A percentile compares a stretch with the other conserved stretches of the same genome.
phyloP scores from a whole-genome alignment of 2,797 vertebrate genomes.

The Scyliorhinus canicula region DNA sequence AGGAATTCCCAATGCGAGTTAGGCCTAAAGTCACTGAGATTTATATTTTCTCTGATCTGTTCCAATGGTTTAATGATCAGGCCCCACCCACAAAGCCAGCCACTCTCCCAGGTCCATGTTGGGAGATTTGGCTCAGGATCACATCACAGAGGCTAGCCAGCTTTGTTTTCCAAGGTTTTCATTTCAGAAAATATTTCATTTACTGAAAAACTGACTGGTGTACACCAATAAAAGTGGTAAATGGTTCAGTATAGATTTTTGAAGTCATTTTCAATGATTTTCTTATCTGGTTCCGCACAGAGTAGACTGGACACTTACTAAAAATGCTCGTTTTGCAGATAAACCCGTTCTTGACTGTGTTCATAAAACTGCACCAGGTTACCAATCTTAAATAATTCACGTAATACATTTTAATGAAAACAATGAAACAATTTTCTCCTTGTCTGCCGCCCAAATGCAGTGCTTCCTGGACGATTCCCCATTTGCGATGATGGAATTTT shows the following conservation, averaged over 20 bases:
- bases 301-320: background rate
- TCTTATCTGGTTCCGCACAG: background rate
- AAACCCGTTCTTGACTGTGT: background rate
- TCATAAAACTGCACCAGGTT: background rate
- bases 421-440: background rate
- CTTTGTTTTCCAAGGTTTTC: background rate
- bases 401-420: background rate
- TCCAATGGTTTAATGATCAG: background rate
- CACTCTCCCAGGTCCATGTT: too few relatives aligned
- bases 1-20: background rate
- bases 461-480: background rate
- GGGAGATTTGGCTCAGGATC: too few relatives aligned
- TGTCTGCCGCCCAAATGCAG: background rate
- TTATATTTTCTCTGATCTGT: background rate
- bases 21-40: background rate
- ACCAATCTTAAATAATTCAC: background rate
- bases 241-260: background rate
- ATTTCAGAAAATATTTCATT: background rate
- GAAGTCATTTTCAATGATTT: background rate
- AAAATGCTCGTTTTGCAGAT: background rate
- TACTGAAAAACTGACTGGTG: background rate
- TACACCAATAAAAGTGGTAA: background rate
- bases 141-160: background rate
- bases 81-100: background rate
- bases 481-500: background rate